These are phyloP conservation scores for Diogma glabrata DNA, from an alignment of 2,888 invertebrate genomes.

Conservation along the genomic window DNA sequence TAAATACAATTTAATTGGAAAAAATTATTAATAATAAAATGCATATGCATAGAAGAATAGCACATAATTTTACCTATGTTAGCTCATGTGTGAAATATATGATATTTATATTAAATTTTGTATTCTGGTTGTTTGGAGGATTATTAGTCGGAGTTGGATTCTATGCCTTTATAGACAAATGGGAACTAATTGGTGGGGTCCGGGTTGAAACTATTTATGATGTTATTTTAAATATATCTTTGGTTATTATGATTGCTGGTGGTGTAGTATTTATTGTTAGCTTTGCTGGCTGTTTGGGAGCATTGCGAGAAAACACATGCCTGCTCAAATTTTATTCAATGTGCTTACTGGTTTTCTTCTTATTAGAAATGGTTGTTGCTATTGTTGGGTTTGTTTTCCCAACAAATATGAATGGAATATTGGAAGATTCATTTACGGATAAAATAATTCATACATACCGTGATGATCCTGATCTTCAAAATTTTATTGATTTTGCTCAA, in stretches of 20 bases:
- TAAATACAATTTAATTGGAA: no score
- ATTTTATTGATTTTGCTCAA: conserved; percentile 90
- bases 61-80: conserved; percentile 34
- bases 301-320: conserved; percentile 73
- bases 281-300: conserved; percentile 81
- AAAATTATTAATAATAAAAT: no score
- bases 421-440: conserved; percentile 81
- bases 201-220: conserved; percentile 79
- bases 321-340: conserved; percentile 85
- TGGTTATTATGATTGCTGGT: conserved; percentile 82
- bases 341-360: conserved; percentile 75
- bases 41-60: conserved; percentile 29
- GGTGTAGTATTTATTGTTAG: conserved; percentile 86
- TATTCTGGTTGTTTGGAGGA: conserved; percentile 74
- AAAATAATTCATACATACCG: conserved; percentile 85
- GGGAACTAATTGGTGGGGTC: conserved; percentile 75
- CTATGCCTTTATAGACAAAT: conserved; percentile 88
- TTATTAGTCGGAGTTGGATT: conserved; percentile 75
- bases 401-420: conserved; percentile 69
- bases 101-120: conserved; percentile 35
- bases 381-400: conserved; percentile 91
- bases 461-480: conserved; percentile 86
- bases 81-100: conserved; percentile 35
- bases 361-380: conserved; percentile 84
- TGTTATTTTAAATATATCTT: conserved; percentile 77